Conservation (phyloP, 2,888 invertebrate species). For the Dasysyrphus albostriatus region DNA sequence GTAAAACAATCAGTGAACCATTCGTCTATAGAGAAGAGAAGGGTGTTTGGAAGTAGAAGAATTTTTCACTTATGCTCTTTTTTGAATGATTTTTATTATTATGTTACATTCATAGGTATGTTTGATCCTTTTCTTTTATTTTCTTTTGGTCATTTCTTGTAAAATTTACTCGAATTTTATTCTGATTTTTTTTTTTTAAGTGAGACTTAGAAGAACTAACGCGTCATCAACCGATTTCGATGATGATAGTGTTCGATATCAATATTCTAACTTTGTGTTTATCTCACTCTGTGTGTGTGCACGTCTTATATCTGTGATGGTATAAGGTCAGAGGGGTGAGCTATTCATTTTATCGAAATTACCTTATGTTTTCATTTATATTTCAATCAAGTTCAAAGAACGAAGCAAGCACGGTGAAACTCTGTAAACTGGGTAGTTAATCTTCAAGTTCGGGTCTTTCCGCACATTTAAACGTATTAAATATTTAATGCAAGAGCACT, state of each 20-base stretch:
- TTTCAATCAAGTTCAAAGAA: slow-evolving; percentile 49
- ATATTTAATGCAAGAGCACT: slow-evolving; percentile 58
- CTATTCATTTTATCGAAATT: slow-evolving; percentile 37
- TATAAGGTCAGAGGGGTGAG: background rate
- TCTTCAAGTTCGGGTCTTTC: slow-evolving; percentile 40
- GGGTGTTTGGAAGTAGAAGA: background rate
- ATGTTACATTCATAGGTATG: slow-evolving; percentile 40
- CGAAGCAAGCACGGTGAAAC: background rate
- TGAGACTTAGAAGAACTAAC: background rate
- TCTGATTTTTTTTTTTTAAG: slow-evolving; percentile 37
- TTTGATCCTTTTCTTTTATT: background rate
- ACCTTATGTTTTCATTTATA: slow-evolving; percentile 51
- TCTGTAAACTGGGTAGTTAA: slow-evolving; percentile 29
- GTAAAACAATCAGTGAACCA: slow-evolving; percentile 51
- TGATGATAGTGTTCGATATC: slow-evolving; percentile 29
- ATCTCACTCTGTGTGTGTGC: background rate
- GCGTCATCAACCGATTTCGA: background rate
- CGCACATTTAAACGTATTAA: slow-evolving; percentile 62
- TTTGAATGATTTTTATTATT: slow-evolving; percentile 50
- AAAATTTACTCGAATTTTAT: slow-evolving; percentile 60
- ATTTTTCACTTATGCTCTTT: slow-evolving; percentile 35
- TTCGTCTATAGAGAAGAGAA: background rate
- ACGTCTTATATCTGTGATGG: slow-evolving; percentile 18
- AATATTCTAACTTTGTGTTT: slow-evolving; percentile 45
- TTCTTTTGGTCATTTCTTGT: slow-evolving; percentile 43